A percentile compares a stretch with the other conserved stretches of the same genome.
Evolutionary conservation across 2,113 vertebrate species (phyloP).

Genomic region (Empidonax alnorum): DNA sequence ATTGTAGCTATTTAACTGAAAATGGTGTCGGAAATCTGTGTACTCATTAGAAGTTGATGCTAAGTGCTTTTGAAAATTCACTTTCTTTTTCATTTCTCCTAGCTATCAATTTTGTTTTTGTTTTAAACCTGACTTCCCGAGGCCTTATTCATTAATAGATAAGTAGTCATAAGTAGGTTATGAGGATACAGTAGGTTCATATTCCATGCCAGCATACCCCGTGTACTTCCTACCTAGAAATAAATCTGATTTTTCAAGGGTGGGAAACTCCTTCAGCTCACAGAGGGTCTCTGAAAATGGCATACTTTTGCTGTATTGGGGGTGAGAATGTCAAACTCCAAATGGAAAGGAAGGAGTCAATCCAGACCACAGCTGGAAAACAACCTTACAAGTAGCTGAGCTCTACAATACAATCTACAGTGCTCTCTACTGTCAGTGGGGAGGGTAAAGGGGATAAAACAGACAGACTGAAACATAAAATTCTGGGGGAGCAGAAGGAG

Average conservation of each 20-base stretch:
- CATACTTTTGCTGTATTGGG: not conserved
- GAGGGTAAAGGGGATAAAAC: not conserved
- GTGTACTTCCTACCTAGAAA: not conserved
- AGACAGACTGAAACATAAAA: not conserved
- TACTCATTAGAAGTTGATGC: slow-evolving; percentile 13
- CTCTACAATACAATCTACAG: not conserved
- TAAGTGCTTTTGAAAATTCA: slow-evolving; percentile 50
- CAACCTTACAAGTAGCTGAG: not conserved
- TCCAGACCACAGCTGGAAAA: not conserved
- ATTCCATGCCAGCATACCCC: not conserved
- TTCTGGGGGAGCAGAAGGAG: not conserved
- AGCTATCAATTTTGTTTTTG: slow-evolving; percentile 33
- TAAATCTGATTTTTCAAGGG: not conserved
- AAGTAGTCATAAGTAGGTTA: slow-evolving; percentile 33
- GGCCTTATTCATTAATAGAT: slow-evolving; percentile 34
- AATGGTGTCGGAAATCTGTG: slow-evolving; percentile 33
- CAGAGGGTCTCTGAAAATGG: not conserved
- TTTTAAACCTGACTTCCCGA: slow-evolving; percentile 1
- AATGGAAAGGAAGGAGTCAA: not conserved
- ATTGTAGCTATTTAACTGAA: slow-evolving; percentile 8
- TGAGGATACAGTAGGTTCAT: not conserved
- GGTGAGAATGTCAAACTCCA: not conserved
- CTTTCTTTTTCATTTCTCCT: slow-evolving; percentile 39
- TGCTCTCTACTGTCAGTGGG: not conserved
- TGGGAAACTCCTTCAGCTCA: not conserved